Evolutionary conservation across 2,888 invertebrate genomes (phyloP).

Genomic region (Euphydryas editha): DNA sequence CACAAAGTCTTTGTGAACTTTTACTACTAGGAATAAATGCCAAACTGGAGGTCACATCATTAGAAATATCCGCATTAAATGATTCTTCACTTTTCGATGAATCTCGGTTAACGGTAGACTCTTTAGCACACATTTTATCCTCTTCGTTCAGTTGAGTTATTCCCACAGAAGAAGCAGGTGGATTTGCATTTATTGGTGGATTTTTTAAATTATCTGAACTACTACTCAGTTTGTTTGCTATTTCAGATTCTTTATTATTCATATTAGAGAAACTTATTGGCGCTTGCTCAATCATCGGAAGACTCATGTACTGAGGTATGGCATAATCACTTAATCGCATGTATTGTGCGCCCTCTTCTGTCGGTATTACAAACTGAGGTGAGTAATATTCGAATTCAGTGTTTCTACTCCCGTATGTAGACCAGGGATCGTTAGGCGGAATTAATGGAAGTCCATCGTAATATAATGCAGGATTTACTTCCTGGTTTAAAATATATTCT

Average conservation of each 20-base stretch:
- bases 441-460: conserved; percentile 72
- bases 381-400: conserved; percentile 69
- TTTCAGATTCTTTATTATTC: conserved; percentile 50
- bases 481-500: conserved; percentile 60
- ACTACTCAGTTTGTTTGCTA: conserved; percentile 46
- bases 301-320: conserved; percentile 74
- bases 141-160: conserved; percentile 55
- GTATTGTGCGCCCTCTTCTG: conserved; percentile 67
- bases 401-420: conserved; percentile 65
- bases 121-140: conserved; percentile 54
- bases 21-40: conserved; percentile 77
- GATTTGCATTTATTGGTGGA: conserved; percentile 24
- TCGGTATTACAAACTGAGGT: conserved; percentile 64
- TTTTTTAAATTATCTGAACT: conserved; percentile 17
- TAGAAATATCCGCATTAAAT: conserved; percentile 72
- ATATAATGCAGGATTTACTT: conserved; percentile 64
- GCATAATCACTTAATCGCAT: conserved; percentile 74
- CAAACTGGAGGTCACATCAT: conserved; percentile 77
- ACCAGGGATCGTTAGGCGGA: conserved; percentile 77
- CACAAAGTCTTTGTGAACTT: conserved; percentile 66
- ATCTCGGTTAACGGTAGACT: conserved; percentile 58
- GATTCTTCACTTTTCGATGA: conserved; percentile 73
- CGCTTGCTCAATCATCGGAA: conserved; percentile 62
- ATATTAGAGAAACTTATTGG: conserved; percentile 45
- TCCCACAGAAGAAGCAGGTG: conserved; percentile 43